Evolutionary conservation across 1,140 invertebrate species (phyloP), one percentile per base, ranked within the genome.

Genomic region (Psix sp.): DNA sequence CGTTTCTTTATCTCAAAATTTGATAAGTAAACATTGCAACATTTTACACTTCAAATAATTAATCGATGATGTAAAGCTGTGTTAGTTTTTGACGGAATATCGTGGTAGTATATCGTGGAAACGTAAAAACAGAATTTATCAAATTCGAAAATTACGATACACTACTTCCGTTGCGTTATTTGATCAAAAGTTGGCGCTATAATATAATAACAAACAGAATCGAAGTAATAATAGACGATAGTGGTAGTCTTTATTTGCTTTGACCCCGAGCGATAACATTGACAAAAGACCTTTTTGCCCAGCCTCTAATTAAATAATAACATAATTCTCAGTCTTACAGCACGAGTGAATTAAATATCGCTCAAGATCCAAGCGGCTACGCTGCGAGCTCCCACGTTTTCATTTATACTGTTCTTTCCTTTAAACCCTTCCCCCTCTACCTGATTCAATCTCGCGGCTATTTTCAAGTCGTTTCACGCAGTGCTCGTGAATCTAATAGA

Each of bases 231-330:
- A 35, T 35, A 35, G 10, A 51, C 60, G 52, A 68, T 57, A 71
- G 7, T 24, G 9, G 62, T 16, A 16, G 29, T 31, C 66, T 65
- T 67, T 74, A 73, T 78, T 77, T 75, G 67, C 70, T 73, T 48
- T 71, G 38, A 74, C 72, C 76, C 31, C 56, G 46, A 43, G 65
- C 60, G 70, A 65, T 74, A 49, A 70, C 60, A 68, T 68, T 59
- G 52, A 60, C 15, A 45, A 20, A 49, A 60, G 48, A 74, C 74
- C 74, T 68, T 76, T 78, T 77, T 52, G 40, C 63, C 9, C 49
- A 40, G 46, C 56, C 76, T 81, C 78, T 86, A 84, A 85, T 84
- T 85, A 84, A 85, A 85, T 84, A 85, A 83, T 81, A 85, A 84
- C 81, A 84, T 82, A 82, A 84, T 83, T 83, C 78, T 82, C 66